phyloP scores from a whole-genome alignment of 2,113 vertebrate genomes.

The Carlito syrichta region DNA sequence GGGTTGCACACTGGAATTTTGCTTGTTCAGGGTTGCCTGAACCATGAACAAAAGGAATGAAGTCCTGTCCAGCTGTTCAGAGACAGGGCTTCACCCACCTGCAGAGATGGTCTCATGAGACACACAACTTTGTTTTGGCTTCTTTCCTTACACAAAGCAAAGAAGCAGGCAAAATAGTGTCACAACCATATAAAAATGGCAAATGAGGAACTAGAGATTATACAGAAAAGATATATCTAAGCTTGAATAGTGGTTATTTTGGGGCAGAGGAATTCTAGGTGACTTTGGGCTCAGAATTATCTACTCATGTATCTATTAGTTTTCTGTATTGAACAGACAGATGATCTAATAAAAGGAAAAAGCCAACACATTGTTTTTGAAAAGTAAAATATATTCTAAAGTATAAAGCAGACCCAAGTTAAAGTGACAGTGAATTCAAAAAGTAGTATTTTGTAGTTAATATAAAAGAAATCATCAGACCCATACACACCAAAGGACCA shows the following conservation, averaged over 20 bases:
- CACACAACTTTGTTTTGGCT: not conserved
- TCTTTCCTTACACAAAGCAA: not conserved
- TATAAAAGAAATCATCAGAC: not conserved
- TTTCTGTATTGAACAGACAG: not conserved
- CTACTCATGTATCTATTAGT: not conserved
- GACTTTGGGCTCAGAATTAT: not conserved
- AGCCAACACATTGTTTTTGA: not conserved
- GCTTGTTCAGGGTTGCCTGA: not conserved
- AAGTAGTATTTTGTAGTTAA: not conserved
- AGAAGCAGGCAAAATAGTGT: not conserved
- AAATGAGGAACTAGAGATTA: not conserved
- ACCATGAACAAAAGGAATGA: not conserved
- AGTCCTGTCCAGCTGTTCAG: not conserved
- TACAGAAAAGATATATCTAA: not conserved
- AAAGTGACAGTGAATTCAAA: not conserved
- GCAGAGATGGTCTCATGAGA: not conserved
- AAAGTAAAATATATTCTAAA: constrained; percentile 17
- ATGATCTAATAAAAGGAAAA: not conserved
- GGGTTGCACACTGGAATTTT: not conserved
- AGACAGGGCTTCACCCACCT: not conserved
- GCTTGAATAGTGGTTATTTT: not conserved
- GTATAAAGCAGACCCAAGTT: not conserved
- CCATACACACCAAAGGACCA: not conserved
- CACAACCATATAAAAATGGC: not conserved
- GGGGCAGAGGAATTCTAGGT: not conserved